phyloP scores from a whole-genome alignment of 2,797 vertebrate genomes.

The Loris lydekkerianus region DNA sequence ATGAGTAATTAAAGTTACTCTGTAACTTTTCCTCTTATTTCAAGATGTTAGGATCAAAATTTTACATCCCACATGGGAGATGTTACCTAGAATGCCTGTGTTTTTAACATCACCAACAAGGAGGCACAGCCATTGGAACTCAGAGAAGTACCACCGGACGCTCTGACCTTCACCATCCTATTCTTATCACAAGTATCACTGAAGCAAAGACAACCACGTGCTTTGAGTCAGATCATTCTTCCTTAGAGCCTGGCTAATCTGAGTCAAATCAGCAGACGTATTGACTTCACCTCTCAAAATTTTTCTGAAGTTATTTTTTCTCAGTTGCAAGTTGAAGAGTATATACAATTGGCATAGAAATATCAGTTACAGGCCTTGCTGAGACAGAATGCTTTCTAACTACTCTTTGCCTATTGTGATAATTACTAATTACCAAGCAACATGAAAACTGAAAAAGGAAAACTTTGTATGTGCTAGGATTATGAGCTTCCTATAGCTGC shows the following conservation, averaged over 20 bases:
- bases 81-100: neutral
- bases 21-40: conserved; percentile 46
- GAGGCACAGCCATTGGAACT: neutral
- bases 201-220: neutral
- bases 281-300: conserved; percentile 5
- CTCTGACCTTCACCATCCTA: neutral
- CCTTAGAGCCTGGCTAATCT: neutral
- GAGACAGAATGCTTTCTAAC: neutral
- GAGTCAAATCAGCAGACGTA: neutral
- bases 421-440: neutral
- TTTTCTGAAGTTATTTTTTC: conserved; percentile 35
- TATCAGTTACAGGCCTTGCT: neutral
- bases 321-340: neutral
- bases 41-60: neutral
- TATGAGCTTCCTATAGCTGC: neutral
- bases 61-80: neutral
- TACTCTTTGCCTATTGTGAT: neutral
- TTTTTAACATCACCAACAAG: neutral
- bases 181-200: neutral
- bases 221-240: conserved; percentile 20
- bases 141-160: neutral
- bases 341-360: neutral
- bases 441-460: neutral
- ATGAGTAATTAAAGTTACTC: neutral
- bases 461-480: neutral